phyloP scores from a whole-genome alignment of 1,140 invertebrate genomes.

The Brachionus plicatilis region DNA sequence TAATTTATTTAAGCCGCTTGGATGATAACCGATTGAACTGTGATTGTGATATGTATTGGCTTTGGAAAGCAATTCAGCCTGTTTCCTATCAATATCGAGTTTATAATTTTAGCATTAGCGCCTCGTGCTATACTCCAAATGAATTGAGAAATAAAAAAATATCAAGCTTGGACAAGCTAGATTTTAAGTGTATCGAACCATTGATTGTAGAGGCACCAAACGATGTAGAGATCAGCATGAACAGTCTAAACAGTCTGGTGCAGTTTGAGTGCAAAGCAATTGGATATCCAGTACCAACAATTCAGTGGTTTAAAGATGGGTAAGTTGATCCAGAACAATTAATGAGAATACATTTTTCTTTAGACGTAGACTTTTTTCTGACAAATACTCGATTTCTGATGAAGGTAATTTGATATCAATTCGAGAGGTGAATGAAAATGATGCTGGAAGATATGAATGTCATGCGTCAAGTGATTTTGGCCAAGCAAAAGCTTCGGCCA shows the following conservation, averaged over 20 bases:
- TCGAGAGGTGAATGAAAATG: background rate
- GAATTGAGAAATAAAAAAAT: slow-evolving; percentile 14
- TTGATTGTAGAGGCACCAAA: slow-evolving; percentile 12
- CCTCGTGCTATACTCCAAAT: background rate
- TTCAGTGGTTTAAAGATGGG: slow-evolving; percentile 16
- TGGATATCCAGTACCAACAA: background rate
- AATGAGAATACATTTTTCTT: background rate
- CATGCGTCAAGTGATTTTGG: background rate
- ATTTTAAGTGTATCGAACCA: background rate
- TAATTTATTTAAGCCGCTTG: background rate
- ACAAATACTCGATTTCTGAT: background rate
- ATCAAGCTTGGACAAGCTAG: background rate
- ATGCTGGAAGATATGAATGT: slow-evolving; percentile 2
- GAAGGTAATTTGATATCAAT: background rate
- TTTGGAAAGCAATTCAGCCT: background rate
- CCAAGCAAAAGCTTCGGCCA: background rate
- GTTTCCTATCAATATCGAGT: background rate
- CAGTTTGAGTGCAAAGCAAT: background rate
- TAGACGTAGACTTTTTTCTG: slow-evolving; percentile 9
- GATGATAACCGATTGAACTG: background rate
- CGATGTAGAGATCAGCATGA: background rate
- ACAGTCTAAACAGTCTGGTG: background rate
- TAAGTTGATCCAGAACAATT: background rate
- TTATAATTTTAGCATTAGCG: background rate
- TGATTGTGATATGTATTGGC: slow-evolving; percentile 25